phyloP scores from a whole-genome alignment of 1,140 invertebrate species.

The Mizuhopecten yessoensis region DNA sequence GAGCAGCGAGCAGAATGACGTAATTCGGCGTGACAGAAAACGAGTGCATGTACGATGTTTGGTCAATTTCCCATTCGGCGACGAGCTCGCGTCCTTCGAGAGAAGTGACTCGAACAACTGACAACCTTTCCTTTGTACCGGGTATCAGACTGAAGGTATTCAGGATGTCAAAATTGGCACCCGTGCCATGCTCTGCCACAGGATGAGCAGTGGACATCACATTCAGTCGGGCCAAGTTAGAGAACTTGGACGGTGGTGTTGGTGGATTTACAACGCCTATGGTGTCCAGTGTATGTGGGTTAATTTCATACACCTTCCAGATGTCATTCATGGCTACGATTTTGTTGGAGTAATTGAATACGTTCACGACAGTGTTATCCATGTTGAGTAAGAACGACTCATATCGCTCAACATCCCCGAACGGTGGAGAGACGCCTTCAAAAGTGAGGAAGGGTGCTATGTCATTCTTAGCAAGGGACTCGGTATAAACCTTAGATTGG shows the following conservation, averaged over 20 bases:
- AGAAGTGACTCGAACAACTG: constrained; percentile 71
- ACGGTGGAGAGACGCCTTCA: constrained; percentile 70
- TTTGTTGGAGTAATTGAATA: constrained; percentile 64
- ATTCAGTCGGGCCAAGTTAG: constrained; percentile 62
- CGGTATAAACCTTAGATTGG: constrained; percentile 70
- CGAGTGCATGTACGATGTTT: constrained; percentile 79
- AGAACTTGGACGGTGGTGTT: not conserved
- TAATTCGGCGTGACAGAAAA: constrained; percentile 77
- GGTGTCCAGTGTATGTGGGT: constrained; percentile 65
- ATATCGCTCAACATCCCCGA: constrained; percentile 65
- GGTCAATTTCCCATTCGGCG: constrained; percentile 72
- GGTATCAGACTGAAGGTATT: constrained; percentile 71
- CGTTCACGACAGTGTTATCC: constrained; percentile 80
- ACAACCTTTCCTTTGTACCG: constrained; percentile 61
- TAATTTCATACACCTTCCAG: constrained; percentile 76
- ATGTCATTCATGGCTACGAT: constrained; percentile 73
- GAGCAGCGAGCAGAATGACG: constrained; percentile 74
- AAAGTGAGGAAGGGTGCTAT: constrained; percentile 78
- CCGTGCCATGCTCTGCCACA: constrained; percentile 71
- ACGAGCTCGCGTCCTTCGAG: constrained; percentile 67
- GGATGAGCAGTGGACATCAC: constrained; percentile 74
- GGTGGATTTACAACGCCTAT: constrained; percentile 56
- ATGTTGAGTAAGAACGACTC: constrained; percentile 70
- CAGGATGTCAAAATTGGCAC: constrained; percentile 71
- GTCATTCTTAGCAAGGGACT: constrained; percentile 64